Evolutionary conservation across 2,888 invertebrate genomes (phyloP), one percentile per base, ranked within the genome.

Genomic region (Hesperia comma): DNA sequence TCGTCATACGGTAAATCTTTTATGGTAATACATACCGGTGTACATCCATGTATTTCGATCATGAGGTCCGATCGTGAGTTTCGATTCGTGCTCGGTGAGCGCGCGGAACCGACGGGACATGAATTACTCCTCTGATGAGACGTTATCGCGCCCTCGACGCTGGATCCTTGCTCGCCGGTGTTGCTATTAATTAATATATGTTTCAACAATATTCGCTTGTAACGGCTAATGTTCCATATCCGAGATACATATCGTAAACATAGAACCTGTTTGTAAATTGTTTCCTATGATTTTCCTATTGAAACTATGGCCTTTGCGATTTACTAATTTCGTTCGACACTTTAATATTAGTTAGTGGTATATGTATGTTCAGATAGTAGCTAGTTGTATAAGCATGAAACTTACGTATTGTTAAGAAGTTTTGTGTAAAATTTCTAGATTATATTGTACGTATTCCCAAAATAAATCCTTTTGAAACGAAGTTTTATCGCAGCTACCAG

Each of bases 51-150:
- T 86, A 85, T 87, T 88, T 85, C 84, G 88, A 87, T 88, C 88
- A 87, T 86, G 88, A 84, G 85, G 80, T 80, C 79, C 86, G 86
- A 86, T 91, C 91, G 91, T 91, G 91, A 90, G 79, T 79, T 78
- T 74, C 76, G 82, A 80, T 82, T 90, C 90, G 89, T 87, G 90
- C 84, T 74, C 79, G 76, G 73, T 75, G 74, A 76, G 80, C 81
- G 79, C 79, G 78, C 77, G 78, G 74, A 83, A 82, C 78, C 79
- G 76, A 73, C 72, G 78, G 72, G 74, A 77, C 79, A 82, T 81
- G 79, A 82, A 77, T 79, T 81, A 81, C 80, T 79, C 74, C 69
- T 75, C 76, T 79, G 83, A 82, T 81, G 78, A 78, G 79, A 81
- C 81, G 77, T 77, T 82, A 81, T 82, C 80, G 76, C 77, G 61